phyloP scores from a whole-genome alignment of 2,888 invertebrate species.

The Apodemia zela region DNA sequence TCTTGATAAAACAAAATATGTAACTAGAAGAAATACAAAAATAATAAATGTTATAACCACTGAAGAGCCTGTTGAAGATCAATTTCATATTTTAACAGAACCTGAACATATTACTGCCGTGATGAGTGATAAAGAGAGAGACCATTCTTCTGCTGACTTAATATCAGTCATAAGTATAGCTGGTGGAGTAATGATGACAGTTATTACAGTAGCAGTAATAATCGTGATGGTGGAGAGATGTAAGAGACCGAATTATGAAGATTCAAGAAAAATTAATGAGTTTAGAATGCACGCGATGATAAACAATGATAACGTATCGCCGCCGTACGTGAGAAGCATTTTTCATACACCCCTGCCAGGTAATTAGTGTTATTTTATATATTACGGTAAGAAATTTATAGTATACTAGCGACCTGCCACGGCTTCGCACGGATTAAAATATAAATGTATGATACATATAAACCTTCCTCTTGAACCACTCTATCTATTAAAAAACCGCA shows the following conservation, averaged over 20 bases:
- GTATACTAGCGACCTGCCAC: too few relatives aligned
- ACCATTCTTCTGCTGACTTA: slow-evolving; percentile 62
- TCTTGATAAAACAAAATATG: slow-evolving; percentile 29
- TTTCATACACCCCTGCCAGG: slow-evolving; percentile 81
- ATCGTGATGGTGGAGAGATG: slow-evolving; percentile 73
- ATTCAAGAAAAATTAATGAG: slow-evolving; percentile 66
- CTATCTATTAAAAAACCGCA: too few relatives aligned
- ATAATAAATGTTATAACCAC: slow-evolving; percentile 51
- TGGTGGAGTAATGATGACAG: slow-evolving; percentile 73
- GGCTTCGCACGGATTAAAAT: too few relatives aligned
- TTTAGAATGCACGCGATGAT: slow-evolving; percentile 71
- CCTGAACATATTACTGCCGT: slow-evolving; percentile 78
- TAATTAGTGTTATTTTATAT: slow-evolving; percentile 39
- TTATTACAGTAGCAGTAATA: slow-evolving; percentile 71
- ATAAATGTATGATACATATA: too few relatives aligned
- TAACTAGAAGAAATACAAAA: slow-evolving; percentile 31
- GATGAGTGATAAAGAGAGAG: slow-evolving; percentile 66
- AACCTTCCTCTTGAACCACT: too few relatives aligned
- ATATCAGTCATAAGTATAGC: slow-evolving; percentile 75
- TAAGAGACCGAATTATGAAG: slow-evolving; percentile 60
- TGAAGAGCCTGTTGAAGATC: slow-evolving; percentile 53
- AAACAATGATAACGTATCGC: slow-evolving; percentile 63
- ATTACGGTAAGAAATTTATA: neutral
- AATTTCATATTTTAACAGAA: slow-evolving; percentile 79
- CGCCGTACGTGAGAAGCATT: slow-evolving; percentile 78